These are phyloP conservation scores for Drosophila subobscura DNA, from an alignment of 1,140 invertebrate genomes.

Conservation along the genomic window DNA sequence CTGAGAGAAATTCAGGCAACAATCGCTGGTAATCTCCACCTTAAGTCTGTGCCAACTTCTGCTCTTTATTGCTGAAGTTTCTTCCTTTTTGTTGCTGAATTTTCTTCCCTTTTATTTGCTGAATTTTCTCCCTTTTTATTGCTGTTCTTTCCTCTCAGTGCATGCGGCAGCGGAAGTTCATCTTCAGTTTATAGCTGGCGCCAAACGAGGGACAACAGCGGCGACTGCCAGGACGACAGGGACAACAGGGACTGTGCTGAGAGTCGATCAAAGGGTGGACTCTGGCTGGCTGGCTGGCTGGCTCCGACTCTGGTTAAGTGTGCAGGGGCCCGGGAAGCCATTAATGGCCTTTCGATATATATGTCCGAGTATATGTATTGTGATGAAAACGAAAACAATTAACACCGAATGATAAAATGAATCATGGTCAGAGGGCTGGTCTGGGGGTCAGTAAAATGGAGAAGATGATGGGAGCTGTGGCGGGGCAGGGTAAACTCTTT, in stretches of 20 bases:
- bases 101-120: background rate
- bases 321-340: constrained; percentile 33
- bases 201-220: constrained; percentile 28
- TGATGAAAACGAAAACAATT: constrained; percentile 80
- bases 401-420: constrained; percentile 77
- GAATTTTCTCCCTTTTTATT: background rate
- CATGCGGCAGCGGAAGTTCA: constrained; percentile 63
- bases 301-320: background rate
- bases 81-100: too few relatives aligned
- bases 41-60: background rate
- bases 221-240: too few relatives aligned
- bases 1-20: constrained; percentile 7
- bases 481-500: background rate
- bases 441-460: constrained; percentile 14
- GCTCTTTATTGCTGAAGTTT: too few relatives aligned
- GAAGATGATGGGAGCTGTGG: constrained; percentile 10
- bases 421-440: constrained; percentile 37
- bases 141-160: constrained; percentile 15
- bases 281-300: background rate
- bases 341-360: constrained; percentile 67
- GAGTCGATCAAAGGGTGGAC: constrained; percentile 25
- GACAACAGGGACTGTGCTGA: background rate
- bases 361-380: constrained; percentile 49
- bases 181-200: constrained; percentile 74
- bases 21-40: background rate